Conservation (phyloP, 2,797 vertebrate genomes). For the Sternarchorhynchus goeldii region DNA sequence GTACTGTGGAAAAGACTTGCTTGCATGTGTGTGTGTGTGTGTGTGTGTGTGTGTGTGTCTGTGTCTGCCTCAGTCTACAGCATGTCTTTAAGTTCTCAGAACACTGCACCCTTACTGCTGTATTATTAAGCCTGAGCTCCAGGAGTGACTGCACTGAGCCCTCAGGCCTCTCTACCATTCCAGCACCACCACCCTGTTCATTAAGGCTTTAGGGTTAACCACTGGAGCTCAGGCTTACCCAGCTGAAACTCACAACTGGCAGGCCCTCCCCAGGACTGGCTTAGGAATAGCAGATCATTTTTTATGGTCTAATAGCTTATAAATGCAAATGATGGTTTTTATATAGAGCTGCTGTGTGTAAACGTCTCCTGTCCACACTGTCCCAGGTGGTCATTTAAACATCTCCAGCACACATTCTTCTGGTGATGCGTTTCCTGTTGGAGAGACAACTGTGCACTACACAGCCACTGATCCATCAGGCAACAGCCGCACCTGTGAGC, state of each 20-base stretch:
- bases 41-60: slow-evolving; percentile 27
- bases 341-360: not conserved
- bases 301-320: not conserved
- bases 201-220: slow-evolving; percentile 57
- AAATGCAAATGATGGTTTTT: not conserved
- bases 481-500: slow-evolving; percentile 90
- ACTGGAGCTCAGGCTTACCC: not conserved
- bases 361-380: not conserved
- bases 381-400: slow-evolving; percentile 77
- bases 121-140: slow-evolving; percentile 49
- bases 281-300: too few species aligned
- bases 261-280: too few species aligned
- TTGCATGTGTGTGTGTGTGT: not conserved
- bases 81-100: slow-evolving; percentile 30
- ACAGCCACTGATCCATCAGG: slow-evolving; percentile 87
- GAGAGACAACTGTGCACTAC: slow-evolving; percentile 86
- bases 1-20: slow-evolving; percentile 32
- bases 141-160: slow-evolving; percentile 54
- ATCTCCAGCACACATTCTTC: slow-evolving; percentile 82
- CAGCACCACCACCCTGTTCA: slow-evolving; percentile 59
- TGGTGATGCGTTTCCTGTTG: slow-evolving; percentile 84
- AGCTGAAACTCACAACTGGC: too few species aligned
- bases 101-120: slow-evolving; percentile 32
- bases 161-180: slow-evolving; percentile 46
- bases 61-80: slow-evolving; percentile 16